Percentiles rank a stretch among this genome's conserved stretches.
Evolutionary conservation across 2,113 vertebrate genomes (phyloP).

Genomic region (Tetrao urogallus): DNA sequence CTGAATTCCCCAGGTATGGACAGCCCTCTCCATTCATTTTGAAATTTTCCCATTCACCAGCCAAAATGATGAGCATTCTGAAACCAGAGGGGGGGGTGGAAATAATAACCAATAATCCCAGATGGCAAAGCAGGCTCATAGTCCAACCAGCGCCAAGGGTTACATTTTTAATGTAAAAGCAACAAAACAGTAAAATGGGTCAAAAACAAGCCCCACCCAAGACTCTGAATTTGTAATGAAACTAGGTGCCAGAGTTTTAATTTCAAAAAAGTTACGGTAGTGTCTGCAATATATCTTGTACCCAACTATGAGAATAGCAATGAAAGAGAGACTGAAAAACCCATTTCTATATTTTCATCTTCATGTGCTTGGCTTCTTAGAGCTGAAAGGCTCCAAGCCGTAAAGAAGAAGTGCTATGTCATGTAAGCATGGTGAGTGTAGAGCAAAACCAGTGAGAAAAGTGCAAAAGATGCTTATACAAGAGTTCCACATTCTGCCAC

Average conservation of each 20-base stretch:
- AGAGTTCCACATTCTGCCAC: not conserved
- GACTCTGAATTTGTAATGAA: conserved; percentile 15
- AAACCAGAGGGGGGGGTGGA: rapidly evolving
- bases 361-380: conserved; percentile 42
- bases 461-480: not conserved
- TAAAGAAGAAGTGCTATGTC: not conserved
- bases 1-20: not conserved
- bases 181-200: not conserved
- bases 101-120: not conserved
- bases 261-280: not conserved
- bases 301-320: not conserved
- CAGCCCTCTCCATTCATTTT: not conserved
- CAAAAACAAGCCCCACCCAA: not conserved
- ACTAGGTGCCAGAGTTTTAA: not conserved
- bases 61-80: not conserved
- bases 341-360: conserved; percentile 1
- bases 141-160: not conserved
- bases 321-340: not conserved
- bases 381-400: conserved; percentile 30
- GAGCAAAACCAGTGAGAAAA: not conserved
- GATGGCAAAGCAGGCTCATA: not conserved
- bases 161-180: not conserved
- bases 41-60: not conserved
- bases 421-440: rapidly evolving
- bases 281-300: not conserved